These are phyloP conservation scores for Solea solea DNA, from an alignment of 2,113 vertebrate genomes.

Conservation along the genomic window DNA sequence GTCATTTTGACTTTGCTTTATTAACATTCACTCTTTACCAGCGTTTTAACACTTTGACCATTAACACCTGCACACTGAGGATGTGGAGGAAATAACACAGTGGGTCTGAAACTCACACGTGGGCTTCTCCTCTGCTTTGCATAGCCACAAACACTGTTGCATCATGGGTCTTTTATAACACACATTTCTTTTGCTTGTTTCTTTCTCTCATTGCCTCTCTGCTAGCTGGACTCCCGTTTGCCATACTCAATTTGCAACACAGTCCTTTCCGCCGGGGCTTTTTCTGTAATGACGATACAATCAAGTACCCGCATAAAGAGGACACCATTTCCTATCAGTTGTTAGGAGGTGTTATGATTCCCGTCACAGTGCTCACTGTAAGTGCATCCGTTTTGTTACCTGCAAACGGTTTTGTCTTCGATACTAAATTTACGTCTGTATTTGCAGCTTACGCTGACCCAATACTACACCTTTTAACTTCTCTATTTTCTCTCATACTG, in stretches of 20 bases:
- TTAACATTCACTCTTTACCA: conserved; percentile 11
- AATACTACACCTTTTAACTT: background rate
- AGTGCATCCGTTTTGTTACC: conserved; percentile 86
- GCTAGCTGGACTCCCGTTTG: conserved; percentile 97
- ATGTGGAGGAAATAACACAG: background rate
- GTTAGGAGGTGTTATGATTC: conserved; percentile 96
- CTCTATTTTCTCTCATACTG: background rate
- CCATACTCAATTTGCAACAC: conserved; percentile 90
- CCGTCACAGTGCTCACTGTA: conserved; percentile 92
- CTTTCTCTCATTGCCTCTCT: conserved; percentile 87
- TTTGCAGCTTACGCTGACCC: background rate
- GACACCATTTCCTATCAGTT: conserved; percentile 98
- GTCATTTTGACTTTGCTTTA: background rate
- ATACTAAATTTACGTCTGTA: background rate
- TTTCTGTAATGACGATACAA: conserved; percentile 99
- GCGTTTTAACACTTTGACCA: conserved; percentile 24
- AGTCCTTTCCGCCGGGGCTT: conserved; percentile 92
- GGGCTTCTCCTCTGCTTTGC: conserved; percentile 4
- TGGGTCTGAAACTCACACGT: background rate
- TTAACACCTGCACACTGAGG: conserved; percentile 18
- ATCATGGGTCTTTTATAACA: conserved; percentile 55
- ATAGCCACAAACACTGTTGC: conserved; percentile 26
- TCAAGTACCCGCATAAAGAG: conserved; percentile 95
- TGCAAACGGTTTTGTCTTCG: conserved; percentile 27
- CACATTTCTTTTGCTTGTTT: conserved; percentile 68